These are phyloP conservation scores for Magallana gigas DNA, from an alignment of 1,140 invertebrate genomes.

Conservation along the genomic window DNA sequence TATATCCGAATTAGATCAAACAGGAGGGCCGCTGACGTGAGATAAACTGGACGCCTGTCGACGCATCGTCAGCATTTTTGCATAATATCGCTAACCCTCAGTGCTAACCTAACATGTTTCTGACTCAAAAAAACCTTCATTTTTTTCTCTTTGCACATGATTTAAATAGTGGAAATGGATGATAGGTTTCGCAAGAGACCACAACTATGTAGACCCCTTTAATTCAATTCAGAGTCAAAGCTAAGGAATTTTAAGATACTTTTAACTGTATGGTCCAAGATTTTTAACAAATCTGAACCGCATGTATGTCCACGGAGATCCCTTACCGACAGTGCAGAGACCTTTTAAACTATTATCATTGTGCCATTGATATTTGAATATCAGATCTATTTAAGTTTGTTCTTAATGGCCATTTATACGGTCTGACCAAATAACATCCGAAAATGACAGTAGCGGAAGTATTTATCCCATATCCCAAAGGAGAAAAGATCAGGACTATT, in stretches of 20 bases:
- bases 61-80: background rate
- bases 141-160: no score
- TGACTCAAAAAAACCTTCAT: background rate
- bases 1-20: background rate
- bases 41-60: background rate
- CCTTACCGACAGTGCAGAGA: no score
- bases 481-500: background rate
- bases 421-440: background rate
- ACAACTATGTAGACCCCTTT: no score
- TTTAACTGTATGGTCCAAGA: no score
- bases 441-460: background rate
- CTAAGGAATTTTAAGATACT: no score
- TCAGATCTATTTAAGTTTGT: background rate
- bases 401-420: constrained; percentile 27
- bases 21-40: background rate
- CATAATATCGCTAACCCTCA: background rate
- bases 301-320: no score
- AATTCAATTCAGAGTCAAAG: no score
- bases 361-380: background rate
- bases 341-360: background rate
- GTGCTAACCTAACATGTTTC: background rate
- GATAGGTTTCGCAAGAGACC: no score
- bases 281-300: no score
- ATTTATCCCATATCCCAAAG: background rate
- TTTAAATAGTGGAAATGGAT: no score